Conservation (phyloP, 2,113 vertebrate species). For the Chionis minor region DNA sequence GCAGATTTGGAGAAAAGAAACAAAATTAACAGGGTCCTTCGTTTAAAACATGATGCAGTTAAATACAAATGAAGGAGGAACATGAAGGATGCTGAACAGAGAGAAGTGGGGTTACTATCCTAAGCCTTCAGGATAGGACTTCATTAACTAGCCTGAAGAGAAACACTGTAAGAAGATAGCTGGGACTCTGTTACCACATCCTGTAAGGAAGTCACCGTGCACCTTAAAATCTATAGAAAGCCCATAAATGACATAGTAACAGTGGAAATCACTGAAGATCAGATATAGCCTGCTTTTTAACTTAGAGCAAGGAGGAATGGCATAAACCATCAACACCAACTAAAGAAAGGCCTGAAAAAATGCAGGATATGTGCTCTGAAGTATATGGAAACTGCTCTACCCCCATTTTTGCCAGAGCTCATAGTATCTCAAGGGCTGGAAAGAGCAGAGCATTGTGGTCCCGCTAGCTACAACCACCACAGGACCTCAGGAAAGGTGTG, state of each 20-base stretch:
- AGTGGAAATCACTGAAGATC: background rate
- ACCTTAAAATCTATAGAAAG: background rate
- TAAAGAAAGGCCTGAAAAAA: background rate
- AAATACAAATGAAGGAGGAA: background rate
- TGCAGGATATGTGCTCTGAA: background rate
- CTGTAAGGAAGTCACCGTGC: background rate
- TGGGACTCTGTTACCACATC: background rate
- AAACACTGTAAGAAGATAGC: background rate
- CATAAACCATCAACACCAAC: background rate
- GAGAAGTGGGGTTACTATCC: background rate
- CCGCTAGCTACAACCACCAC: rapidly evolving
- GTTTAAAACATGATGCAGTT: background rate
- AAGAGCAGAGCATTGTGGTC: background rate
- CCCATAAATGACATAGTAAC: background rate
- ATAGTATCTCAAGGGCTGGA: background rate
- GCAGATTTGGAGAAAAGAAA: background rate
- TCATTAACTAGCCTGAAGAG: background rate
- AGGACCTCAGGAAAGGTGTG: background rate
- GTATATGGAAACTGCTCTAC: background rate
- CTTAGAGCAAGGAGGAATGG: background rate
- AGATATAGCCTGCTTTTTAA: background rate
- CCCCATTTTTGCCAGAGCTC: background rate
- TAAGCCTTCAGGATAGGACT: background rate
- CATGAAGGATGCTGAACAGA: background rate
- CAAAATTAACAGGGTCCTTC: background rate